phyloP scores from a whole-genome alignment of 1,140 invertebrate genomes.

The Epicauta chinensis region DNA sequence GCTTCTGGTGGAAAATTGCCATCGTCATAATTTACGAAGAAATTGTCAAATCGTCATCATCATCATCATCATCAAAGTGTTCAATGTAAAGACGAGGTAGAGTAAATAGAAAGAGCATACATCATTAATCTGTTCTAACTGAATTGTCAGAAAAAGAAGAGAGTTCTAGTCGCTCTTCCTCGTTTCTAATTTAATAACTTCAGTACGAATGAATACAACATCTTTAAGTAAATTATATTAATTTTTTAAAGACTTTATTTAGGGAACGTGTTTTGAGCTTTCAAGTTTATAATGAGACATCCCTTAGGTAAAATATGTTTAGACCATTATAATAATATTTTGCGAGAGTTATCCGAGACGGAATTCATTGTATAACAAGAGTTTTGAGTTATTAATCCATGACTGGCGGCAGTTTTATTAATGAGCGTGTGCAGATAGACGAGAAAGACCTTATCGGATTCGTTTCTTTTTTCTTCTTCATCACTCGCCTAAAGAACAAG shows the following conservation, averaged over 20 bases:
- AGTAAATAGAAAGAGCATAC: too few relatives aligned
- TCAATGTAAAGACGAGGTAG: too few relatives aligned
- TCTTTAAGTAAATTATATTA: not conserved
- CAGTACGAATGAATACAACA: not conserved
- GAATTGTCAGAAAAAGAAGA: not conserved
- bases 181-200: too few relatives aligned
- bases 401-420: slow-evolving; percentile 9
- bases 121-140: not conserved
- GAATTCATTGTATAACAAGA: slow-evolving; percentile 1
- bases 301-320: slow-evolving; percentile 17
- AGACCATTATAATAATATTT: slow-evolving; percentile 17
- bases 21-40: too few relatives aligned
- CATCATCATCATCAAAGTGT: too few relatives aligned
- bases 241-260: not conserved
- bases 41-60: too few relatives aligned
- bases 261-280: slow-evolving; percentile 2
- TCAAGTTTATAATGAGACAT: slow-evolving; percentile 15
- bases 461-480: not conserved
- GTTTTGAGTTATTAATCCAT: slow-evolving; percentile 13
- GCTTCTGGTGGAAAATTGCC: too few relatives aligned
- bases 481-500: too few relatives aligned
- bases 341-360: slow-evolving; percentile 5
- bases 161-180: too few relatives aligned
- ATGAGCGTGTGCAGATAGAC: slow-evolving; percentile 10
- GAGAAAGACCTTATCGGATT: slow-evolving; percentile 1